Evolutionary conservation across 2,797 vertebrate species (phyloP).

Genomic region (Bryconaethiops microstoma): DNA sequence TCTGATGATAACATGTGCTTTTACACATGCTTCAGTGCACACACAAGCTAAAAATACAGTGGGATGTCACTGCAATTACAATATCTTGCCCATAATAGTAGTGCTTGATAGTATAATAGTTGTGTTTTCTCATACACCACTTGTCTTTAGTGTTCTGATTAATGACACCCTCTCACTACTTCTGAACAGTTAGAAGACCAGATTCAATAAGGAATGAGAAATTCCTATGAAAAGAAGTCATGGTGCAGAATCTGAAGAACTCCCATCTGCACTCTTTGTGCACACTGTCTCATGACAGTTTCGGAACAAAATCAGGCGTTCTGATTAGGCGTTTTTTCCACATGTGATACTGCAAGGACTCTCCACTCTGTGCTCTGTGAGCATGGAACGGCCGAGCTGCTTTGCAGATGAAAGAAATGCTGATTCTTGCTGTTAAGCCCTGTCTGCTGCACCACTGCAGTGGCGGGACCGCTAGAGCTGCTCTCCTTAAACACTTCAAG

Average conservation of each 20-base stretch:
- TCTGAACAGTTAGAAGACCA: not conserved
- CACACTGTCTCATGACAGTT: not conserved
- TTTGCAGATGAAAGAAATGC: slow-evolving; percentile 10
- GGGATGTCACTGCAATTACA: too few species aligned
- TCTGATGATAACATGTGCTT: too few species aligned
- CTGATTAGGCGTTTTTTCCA: not conserved
- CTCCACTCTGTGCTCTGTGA: not conserved
- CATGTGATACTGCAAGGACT: not conserved
- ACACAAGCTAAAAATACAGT: too few species aligned
- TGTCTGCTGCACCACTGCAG: not conserved
- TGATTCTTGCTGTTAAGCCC: not conserved
- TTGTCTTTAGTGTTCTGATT: not conserved
- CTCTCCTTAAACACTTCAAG: not conserved
- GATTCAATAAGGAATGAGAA: not conserved
- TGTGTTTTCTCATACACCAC: too few species aligned
- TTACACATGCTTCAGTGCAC: too few species aligned
- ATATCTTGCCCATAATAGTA: too few species aligned
- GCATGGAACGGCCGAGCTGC: not conserved
- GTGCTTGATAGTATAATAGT: too few species aligned
- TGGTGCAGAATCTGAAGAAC: not conserved
- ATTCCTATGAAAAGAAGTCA: not conserved
- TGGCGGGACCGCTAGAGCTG: not conserved
- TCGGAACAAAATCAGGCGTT: not conserved
- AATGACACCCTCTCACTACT: not conserved
- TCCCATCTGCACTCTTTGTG: not conserved